Base-by-base conservation (phyloP, 2,797 vertebrate genomes). In the Tadarida brasiliensis region DNA sequence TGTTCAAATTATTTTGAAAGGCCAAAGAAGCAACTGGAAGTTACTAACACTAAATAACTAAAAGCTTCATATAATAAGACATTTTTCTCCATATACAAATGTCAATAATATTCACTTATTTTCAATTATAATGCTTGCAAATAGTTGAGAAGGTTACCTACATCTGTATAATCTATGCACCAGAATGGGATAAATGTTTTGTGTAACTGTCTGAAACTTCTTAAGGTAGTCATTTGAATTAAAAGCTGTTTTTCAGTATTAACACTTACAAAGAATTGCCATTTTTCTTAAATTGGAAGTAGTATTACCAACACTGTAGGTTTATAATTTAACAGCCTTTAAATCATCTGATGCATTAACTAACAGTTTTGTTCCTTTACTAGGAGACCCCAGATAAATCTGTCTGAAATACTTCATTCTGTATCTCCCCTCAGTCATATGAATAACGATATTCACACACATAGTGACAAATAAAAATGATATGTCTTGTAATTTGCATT, bases 71-170 rank as follows among this genome's bases (percentile, higher is more conserved):
- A 77, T 26, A 47, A 22, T 73, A 78, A 90, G 30, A 83, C 24
- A 67, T 63, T 95, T 84, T 95, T 71, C 5, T 57, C 91, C n/a
- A 54, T 12, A 44, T n/a, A 78, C 33, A 87, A 92, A 70, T 78
- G 19, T 80, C 67, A 57, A 26, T 51, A 81, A 33, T 35, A 57
- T 77, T 63, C 11, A 24, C 22, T 16, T 22, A 61, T 61, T 81
- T 95, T 91, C 26, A 56, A 33, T 26, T 71, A 51, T 39, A 61
- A 28, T 70, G 44, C 22, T 61, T 81, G 4, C 11, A 44, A 65
- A 33, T 65, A 82, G 12, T 4, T 51, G 57, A 85, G 39, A 63
- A 47, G n/a, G 22, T 63, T 54, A 51, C n/a, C 35, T 30, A 24
- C 2, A 63, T 88, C 63, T 89, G 49, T 26, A 47, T 0, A 82